Percentiles rank a stretch among this genome's conserved stretches.
Conservation (phyloP, 2,113 vertebrate species). For the Neotoma lepida region DNA sequence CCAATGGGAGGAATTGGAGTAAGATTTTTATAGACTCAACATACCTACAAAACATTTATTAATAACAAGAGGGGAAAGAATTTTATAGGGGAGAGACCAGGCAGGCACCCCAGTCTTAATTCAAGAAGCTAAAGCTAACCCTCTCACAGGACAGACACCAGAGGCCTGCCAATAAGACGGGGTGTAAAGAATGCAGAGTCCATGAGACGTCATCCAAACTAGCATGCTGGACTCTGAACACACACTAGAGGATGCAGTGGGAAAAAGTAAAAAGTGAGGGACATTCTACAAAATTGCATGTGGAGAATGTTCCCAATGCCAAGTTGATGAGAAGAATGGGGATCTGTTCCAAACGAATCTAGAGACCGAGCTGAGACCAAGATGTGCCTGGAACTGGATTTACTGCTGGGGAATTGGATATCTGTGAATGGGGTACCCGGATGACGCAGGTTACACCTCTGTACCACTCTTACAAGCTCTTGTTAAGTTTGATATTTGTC, state of each 20-base stretch:
- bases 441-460: not conserved
- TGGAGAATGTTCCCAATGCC: not conserved
- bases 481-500: not conserved
- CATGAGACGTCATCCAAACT: not conserved
- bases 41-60: constrained; percentile 31
- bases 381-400: not conserved
- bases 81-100: not conserved
- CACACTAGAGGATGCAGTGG: not conserved
- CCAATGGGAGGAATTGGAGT: not conserved
- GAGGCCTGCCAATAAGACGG: not conserved
- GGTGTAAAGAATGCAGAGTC: not conserved
- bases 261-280: not conserved
- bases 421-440: not conserved
- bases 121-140: constrained; percentile 29
- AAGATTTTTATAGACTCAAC: constrained; percentile 8
- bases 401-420: not conserved
- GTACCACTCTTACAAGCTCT: not conserved
- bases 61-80: not conserved
- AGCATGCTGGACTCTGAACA: not conserved
- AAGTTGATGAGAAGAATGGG: not conserved
- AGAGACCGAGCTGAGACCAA: not conserved
- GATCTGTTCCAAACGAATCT: not conserved
- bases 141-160: not conserved
- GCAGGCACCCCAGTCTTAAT: not conserved
- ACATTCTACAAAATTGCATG: not conserved